These are phyloP conservation scores for Osmerus eperlanus DNA, from an alignment of 2,113 vertebrate species.

Conservation along the genomic window DNA sequence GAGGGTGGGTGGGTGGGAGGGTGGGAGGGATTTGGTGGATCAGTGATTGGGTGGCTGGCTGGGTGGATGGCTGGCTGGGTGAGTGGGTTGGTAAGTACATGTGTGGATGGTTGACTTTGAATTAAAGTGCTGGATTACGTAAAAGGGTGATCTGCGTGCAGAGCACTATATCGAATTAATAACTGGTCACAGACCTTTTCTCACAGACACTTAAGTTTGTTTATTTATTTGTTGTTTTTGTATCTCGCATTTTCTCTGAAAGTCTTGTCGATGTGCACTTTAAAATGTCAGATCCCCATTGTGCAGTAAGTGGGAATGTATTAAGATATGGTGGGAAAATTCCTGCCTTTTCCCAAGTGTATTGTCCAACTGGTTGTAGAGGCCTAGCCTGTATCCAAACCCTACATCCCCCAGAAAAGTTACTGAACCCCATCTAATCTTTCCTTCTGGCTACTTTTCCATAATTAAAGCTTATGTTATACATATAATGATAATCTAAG, in stretches of 20 bases:
- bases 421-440: neutral
- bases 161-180: neutral
- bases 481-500: too few species aligned
- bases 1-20: too few species aligned
- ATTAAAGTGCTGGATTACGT: neutral
- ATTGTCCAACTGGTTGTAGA: slow-evolving; percentile 18
- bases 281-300: slow-evolving; percentile 31
- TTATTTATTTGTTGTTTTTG: slow-evolving; percentile 16
- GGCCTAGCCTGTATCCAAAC: slow-evolving; percentile 28
- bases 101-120: too few species aligned
- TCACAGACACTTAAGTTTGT: neutral
- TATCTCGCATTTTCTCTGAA: neutral
- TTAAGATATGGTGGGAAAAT: slow-evolving; percentile 59
- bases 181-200: slow-evolving; percentile 9
- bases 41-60: too few species aligned
- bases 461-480: too few species aligned
- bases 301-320: slow-evolving; percentile 23
- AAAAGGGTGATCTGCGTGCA: neutral
- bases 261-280: slow-evolving; percentile 7
- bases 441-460: too few species aligned
- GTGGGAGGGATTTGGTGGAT: too few species aligned
- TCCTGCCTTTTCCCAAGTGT: slow-evolving; percentile 38
- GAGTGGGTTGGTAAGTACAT: too few species aligned
- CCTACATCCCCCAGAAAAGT: slow-evolving; percentile 24
- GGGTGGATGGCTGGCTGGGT: too few species aligned